Base-by-base conservation (phyloP, 2,113 vertebrate genomes). In the Hydrochoerus hydrochaeris region DNA sequence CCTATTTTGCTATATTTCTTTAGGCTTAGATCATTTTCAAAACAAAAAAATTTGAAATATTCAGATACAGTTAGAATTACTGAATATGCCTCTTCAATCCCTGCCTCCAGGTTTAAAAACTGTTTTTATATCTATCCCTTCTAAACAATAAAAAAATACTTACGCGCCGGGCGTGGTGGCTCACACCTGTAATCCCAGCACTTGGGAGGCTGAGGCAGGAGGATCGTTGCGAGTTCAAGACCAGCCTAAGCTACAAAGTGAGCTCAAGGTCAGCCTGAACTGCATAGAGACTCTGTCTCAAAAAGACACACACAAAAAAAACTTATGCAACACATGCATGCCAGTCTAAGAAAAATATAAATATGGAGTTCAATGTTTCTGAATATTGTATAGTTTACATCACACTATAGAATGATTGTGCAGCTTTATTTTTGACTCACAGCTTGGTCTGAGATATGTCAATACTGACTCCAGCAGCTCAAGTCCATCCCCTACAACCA, bases 341-440 rank as follows among this genome's bases (percentile, higher is more conserved):
- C 41, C 62, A 52, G 16, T 69, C 69, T 85, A 89, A 83, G 60
- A 35, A 89, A 9, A 82, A 69, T 1, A 0, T 6, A 89, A 93
- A 13, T 54, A 52, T 69, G 82, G 7, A 32, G 62, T 69, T 91
- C 69, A 10, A 54, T 73, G 28, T 46, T 89, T 95, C 65, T 54
- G 73, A 96, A 80, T 85, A 94, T 6, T 38, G 28, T 32, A 46
- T 49, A 60, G 57, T 57, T 73, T 41, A 12, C 73, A 9, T 69
- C 44, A 86, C 24, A n/a, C 32, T 88, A 32, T 35, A 60, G 67
- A 73, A 84, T 73, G 38, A 7, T 32, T 93, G 6, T 26, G 1
- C 4, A 58, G 11, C 20, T 71, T 89, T 82, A 92, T 83, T 96
- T 96, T 67, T 86, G 52, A 52, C 77, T 75, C n/a, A 44, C 11